Conservation (phyloP, 2,888 invertebrate species). For the Molanna angustata region DNA sequence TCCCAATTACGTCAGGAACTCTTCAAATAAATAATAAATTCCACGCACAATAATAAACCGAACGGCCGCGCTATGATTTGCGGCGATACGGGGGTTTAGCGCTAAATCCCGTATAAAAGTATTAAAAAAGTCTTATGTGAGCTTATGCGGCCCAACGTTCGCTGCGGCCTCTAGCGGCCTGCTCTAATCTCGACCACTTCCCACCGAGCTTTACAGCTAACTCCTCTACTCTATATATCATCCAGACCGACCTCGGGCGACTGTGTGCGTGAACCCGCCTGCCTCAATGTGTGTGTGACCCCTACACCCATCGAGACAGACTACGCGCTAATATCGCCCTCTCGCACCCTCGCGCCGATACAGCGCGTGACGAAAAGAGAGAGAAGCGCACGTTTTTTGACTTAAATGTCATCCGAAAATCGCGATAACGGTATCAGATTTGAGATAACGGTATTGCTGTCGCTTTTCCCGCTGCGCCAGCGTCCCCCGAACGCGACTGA, state of each 20-base stretch:
- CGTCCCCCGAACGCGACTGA: conserved; percentile 5
- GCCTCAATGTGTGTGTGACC: conserved; percentile 37
- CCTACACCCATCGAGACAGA: conserved; percentile 33
- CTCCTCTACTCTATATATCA: conserved; percentile 74
- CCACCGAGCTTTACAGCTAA: conserved; percentile 73
- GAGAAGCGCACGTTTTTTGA: conserved; percentile 24
- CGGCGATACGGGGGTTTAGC: conserved; percentile 31
- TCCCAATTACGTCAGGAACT: conserved; percentile 22
- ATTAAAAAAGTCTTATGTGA: conserved; percentile 71
- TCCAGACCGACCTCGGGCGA: conserved; percentile 47
- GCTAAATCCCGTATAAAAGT: conserved; percentile 57
- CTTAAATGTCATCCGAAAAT: conserved; percentile 19
- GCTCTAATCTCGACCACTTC: conserved; percentile 73
- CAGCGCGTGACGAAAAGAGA: conserved; percentile 28
- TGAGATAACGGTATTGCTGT: conserved; percentile 24
- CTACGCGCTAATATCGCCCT: conserved; percentile 17
- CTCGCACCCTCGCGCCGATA: conserved; percentile 11
- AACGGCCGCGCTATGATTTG: conserved; percentile 30
- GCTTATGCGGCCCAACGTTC: conserved; percentile 50
- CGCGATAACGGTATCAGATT: conserved; percentile 28
- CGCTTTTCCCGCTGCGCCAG: conserved; percentile 24
- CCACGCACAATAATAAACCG: conserved; percentile 31
- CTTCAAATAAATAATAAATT: conserved; percentile 31
- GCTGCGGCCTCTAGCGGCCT: conserved; percentile 35
- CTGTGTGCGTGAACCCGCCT: conserved; percentile 37